Evolutionary conservation across 2,113 vertebrate genomes (phyloP).

Genomic region (Condylura cristata): DNA sequence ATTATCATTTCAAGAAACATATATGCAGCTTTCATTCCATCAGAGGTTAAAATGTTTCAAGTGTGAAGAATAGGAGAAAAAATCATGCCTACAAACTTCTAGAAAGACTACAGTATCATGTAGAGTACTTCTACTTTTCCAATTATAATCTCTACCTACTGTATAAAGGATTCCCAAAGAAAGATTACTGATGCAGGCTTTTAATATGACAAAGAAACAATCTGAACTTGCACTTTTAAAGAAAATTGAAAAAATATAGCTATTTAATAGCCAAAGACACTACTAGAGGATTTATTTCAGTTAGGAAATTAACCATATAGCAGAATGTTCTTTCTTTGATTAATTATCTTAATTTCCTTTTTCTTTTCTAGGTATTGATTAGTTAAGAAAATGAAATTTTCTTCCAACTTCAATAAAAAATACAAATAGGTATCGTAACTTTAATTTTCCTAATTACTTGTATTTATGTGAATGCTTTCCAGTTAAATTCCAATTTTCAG

Average conservation of each 20-base stretch:
- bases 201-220: slow-evolving; percentile 42
- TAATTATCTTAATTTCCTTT: slow-evolving; percentile 64
- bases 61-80: neutral
- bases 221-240: slow-evolving; percentile 23
- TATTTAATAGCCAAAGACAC: slow-evolving; percentile 28
- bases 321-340: slow-evolving; percentile 44
- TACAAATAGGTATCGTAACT: slow-evolving; percentile 59
- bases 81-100: neutral
- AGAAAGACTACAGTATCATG: neutral
- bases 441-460: slow-evolving; percentile 69
- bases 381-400: slow-evolving; percentile 68
- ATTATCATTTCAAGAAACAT: slow-evolving; percentile 3
- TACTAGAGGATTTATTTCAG: slow-evolving; percentile 43
- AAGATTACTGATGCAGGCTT: neutral
- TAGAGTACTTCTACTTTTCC: neutral
- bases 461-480: slow-evolving; percentile 72
- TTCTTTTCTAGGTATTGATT: slow-evolving; percentile 65
- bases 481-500: slow-evolving; percentile 72
- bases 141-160: neutral
- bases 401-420: slow-evolving; percentile 62
- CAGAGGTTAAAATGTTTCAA: slow-evolving; percentile 19
- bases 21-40: neutral
- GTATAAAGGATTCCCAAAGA: neutral
- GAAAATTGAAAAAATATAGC: slow-evolving; percentile 12
- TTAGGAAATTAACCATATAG: slow-evolving; percentile 49